Conservation (phyloP, 2,888 invertebrate species). For the Dryococelus australis region DNA sequence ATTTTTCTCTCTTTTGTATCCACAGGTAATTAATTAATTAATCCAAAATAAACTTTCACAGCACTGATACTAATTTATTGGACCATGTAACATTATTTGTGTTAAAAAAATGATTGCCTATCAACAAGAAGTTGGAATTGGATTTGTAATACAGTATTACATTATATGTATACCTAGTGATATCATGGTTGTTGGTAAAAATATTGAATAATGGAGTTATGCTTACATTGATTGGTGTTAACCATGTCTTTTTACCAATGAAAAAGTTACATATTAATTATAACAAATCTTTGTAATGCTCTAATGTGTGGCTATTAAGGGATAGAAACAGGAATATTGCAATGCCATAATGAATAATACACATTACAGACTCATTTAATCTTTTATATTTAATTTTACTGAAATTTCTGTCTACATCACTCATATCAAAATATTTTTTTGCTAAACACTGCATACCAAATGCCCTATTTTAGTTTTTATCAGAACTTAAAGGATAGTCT, state of each 20-base stretch:
- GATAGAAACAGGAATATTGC: background rate
- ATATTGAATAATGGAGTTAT: background rate
- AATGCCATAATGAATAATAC: background rate
- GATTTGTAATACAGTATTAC: background rate
- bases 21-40: slow-evolving; percentile 6
- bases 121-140: background rate
- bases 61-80: background rate
- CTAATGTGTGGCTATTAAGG: background rate
- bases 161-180: background rate
- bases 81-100: slow-evolving; percentile 6
- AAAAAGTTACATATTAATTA: background rate
- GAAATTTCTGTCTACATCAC: no score
- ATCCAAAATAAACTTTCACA: background rate
- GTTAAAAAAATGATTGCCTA: background rate
- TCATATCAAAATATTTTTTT: no score
- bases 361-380: background rate
- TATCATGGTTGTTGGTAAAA: background rate
- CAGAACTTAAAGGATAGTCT: no score
- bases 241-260: background rate
- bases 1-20: background rate
- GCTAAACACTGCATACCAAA: no score
- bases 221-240: background rate
- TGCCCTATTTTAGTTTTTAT: no score
- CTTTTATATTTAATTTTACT: no score
- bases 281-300: background rate